A percentile compares a stretch with the other conserved stretches of the same genome.
Evolutionary conservation across 2,113 vertebrate species (phyloP).

Genomic region (Pungitius pungitius): DNA sequence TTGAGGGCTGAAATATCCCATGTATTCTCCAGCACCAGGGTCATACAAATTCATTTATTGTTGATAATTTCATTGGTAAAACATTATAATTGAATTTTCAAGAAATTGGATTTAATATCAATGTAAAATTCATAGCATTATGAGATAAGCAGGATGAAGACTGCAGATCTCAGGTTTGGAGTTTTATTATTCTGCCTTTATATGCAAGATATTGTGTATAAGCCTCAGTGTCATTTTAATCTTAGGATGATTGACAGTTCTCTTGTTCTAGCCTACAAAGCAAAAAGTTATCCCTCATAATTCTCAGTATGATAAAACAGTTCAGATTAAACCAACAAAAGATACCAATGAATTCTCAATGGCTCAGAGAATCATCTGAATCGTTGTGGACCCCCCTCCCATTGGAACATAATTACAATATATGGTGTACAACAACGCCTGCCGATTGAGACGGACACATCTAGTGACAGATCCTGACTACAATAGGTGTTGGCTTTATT

Average conservation of each 20-base stretch:
- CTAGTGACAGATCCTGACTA: constrained; percentile 47
- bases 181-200: not conserved
- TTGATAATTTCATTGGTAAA: constrained; percentile 15
- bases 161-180: not conserved
- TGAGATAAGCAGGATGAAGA: not conserved
- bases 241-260: constrained; percentile 2
- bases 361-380: not conserved
- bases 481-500: constrained; percentile 60
- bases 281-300: not conserved
- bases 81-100: constrained; percentile 6
- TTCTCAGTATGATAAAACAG: not conserved
- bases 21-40: constrained; percentile 1
- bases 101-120: constrained; percentile 1
- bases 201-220: not conserved
- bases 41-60: constrained; percentile 11
- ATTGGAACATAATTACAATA: not conserved
- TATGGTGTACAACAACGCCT: constrained; percentile 21
- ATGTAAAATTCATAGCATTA: constrained; percentile 8
- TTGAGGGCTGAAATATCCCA: not conserved
- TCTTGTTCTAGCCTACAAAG: not conserved
- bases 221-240: not conserved
- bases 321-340: not conserved
- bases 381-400: not conserved
- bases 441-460: constrained; percentile 46
- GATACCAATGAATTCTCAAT: not conserved